Conservation (phyloP, 2,797 vertebrate genomes). For the Clarias fuscus region DNA sequence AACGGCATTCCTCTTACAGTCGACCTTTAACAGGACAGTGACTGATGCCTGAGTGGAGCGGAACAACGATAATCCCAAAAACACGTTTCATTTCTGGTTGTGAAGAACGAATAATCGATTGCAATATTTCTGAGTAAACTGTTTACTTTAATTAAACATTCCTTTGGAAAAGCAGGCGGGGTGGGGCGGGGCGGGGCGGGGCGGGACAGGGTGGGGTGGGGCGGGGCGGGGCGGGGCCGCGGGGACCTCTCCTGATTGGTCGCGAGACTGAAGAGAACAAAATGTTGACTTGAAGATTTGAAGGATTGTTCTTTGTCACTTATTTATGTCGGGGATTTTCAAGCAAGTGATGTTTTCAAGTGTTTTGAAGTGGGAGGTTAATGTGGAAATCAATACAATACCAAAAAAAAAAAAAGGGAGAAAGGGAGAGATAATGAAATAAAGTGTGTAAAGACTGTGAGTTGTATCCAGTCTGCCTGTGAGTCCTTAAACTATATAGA, state of each 20-base stretch:
- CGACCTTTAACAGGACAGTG: slow-evolving; percentile 55
- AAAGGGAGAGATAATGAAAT: slow-evolving; percentile 40
- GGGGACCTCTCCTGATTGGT: slow-evolving; percentile 42
- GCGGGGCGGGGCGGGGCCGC: slow-evolving; percentile 41
- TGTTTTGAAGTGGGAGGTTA: slow-evolving; percentile 20
- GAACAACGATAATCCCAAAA: slow-evolving; percentile 11
- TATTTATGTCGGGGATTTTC: slow-evolving; percentile 47
- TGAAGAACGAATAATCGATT: slow-evolving; percentile 65
- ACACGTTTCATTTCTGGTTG: slow-evolving; percentile 3
- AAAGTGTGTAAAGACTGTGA: slow-evolving; percentile 44
- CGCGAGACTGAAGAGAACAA: slow-evolving; percentile 57
- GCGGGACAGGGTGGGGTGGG: background rate
- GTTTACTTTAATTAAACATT: slow-evolving; percentile 76
- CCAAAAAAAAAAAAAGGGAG: slow-evolving; percentile 44
- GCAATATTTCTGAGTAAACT: slow-evolving; percentile 64
- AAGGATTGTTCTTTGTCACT: slow-evolving; percentile 49
- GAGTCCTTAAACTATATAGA: slow-evolving; percentile 64
- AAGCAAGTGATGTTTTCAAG: slow-evolving; percentile 10
- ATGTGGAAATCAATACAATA: slow-evolving; percentile 44
- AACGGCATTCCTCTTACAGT: slow-evolving; percentile 63
- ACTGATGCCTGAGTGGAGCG: slow-evolving; percentile 13
- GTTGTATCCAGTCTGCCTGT: slow-evolving; percentile 55
- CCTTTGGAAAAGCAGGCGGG: slow-evolving; percentile 61
- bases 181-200: slow-evolving; percentile 39
- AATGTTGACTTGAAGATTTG: slow-evolving; percentile 56